Conservation (phyloP, 2,797 vertebrate genomes). For the Thaleichthys pacificus region DNA sequence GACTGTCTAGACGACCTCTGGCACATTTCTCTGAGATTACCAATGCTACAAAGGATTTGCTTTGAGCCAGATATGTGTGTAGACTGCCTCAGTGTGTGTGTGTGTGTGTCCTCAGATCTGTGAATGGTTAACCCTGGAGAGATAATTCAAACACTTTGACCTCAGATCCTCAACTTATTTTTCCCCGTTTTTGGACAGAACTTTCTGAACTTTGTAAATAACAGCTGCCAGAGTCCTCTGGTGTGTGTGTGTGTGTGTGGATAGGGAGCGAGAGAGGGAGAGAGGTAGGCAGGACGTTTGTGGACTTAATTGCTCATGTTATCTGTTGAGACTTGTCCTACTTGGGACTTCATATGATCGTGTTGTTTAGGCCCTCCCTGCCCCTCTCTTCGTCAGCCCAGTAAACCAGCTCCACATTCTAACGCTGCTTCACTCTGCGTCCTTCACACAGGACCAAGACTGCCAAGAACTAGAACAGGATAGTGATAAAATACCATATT, state of each 20-base stretch:
- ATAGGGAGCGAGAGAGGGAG: background rate
- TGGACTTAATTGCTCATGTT: background rate
- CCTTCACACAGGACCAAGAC: background rate
- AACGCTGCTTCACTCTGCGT: background rate
- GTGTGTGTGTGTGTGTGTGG: background rate
- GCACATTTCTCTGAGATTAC: background rate
- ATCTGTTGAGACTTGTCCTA: background rate
- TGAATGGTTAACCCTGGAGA: slow-evolving; percentile 60
- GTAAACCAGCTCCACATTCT: background rate
- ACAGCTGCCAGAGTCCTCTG: background rate
- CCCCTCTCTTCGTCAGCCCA: background rate
- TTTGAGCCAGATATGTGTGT: background rate
- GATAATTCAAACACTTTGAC: slow-evolving; percentile 72
- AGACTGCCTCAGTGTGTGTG: background rate
- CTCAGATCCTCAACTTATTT: slow-evolving; percentile 42
- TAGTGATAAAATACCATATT: too few relatives aligned
- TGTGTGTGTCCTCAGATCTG: slow-evolving; percentile 36
- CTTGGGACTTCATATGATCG: too few relatives aligned
- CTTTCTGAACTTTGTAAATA: slow-evolving; percentile 41
- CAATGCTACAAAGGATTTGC: background rate
- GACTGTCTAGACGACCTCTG: slow-evolving; percentile 2
- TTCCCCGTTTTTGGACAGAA: slow-evolving; percentile 31
- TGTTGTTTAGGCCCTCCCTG: background rate
- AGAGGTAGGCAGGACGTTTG: background rate
- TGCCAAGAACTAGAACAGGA: too few relatives aligned